These are phyloP conservation scores for Bunonema sp. DNA, from an alignment of 2,888 invertebrate species.

Conservation along the genomic window DNA sequence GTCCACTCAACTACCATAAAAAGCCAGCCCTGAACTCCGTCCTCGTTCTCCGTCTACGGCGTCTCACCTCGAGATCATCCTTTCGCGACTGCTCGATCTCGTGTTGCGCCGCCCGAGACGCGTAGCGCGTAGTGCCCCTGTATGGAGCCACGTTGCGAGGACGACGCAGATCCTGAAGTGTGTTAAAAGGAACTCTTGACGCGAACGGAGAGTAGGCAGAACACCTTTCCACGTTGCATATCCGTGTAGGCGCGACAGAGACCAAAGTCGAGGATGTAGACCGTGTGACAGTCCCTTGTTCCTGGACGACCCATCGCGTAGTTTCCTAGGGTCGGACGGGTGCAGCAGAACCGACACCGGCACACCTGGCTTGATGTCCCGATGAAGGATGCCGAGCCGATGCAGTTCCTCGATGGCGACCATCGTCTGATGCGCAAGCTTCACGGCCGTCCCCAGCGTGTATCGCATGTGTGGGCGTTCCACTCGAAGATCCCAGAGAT, in stretches of 20 bases:
- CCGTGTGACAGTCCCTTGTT: constrained; percentile 16
- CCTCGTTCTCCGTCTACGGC: no score
- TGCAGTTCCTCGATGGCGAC: constrained; percentile 10
- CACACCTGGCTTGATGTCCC: constrained; percentile 9
- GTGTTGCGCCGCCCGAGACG: constrained; percentile 14
- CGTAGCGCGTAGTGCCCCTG: constrained; percentile 32
- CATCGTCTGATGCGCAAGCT: constrained; percentile 6
- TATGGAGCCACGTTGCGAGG: constrained; percentile 21
- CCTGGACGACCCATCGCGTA: constrained; percentile 20
- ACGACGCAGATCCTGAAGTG: constrained; percentile 18
- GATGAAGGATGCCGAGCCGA: constrained; percentile 7
- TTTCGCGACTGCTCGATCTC: constrained; percentile 23
- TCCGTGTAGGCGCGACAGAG: constrained; percentile 21
- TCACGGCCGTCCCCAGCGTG: constrained; percentile 7
- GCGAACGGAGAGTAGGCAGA: no score
- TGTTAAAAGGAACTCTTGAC: no score
- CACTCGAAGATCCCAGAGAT: constrained; percentile 27
- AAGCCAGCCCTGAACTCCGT: constrained; percentile 4
- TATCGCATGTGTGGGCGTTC: constrained; percentile 9
- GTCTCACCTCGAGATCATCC: constrained; percentile 34
- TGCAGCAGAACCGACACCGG: not conserved
- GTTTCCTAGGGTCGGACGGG: constrained; percentile 6
- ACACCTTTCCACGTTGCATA: no score
- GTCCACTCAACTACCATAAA: constrained; percentile 22
- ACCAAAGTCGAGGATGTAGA: constrained; percentile 32